Evolutionary conservation across 2,797 vertebrate species (phyloP).

Genomic region (Serranus cabrilla): DNA sequence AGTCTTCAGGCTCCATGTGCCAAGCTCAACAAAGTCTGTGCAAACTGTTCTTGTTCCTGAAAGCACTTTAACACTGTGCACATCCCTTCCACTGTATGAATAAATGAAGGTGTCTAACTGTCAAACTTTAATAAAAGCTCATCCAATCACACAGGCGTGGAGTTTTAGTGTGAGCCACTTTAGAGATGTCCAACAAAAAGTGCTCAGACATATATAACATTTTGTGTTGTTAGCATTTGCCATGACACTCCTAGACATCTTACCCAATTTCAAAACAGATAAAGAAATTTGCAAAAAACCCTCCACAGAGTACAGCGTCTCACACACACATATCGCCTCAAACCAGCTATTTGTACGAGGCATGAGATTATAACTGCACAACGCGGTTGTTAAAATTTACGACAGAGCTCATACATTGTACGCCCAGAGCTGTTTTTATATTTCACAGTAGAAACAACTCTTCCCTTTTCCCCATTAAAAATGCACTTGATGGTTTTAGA

Average conservation of each 20-base stretch:
- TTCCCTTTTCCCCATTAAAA: slow-evolving; percentile 64
- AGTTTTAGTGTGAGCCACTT: neutral
- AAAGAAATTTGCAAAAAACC: slow-evolving; percentile 21
- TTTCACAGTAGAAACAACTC: slow-evolving; percentile 49
- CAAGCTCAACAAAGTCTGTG: neutral
- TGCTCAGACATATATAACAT: neutral
- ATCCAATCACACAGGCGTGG: neutral
- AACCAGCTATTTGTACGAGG: slow-evolving; percentile 38
- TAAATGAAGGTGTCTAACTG: slow-evolving; percentile 17
- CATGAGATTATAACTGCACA: slow-evolving; percentile 48
- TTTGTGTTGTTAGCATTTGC: neutral
- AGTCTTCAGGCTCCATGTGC: neutral
- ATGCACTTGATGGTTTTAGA: slow-evolving; percentile 60
- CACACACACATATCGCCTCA: slow-evolving; percentile 9
- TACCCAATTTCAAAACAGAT: slow-evolving; percentile 1
- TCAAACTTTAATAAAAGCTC: neutral
- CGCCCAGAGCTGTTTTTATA: slow-evolving; percentile 55
- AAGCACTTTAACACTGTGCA: neutral
- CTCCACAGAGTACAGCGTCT: no score
- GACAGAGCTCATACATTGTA: slow-evolving; percentile 39
- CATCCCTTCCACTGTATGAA: slow-evolving; percentile 9
- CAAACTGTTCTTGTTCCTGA: neutral
- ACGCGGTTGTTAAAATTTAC: slow-evolving; percentile 54
- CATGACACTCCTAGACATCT: neutral
- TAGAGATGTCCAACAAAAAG: neutral